Evolutionary conservation across 2,888 invertebrate species (phyloP).

Genomic region (Copidosoma aretas): DNA sequence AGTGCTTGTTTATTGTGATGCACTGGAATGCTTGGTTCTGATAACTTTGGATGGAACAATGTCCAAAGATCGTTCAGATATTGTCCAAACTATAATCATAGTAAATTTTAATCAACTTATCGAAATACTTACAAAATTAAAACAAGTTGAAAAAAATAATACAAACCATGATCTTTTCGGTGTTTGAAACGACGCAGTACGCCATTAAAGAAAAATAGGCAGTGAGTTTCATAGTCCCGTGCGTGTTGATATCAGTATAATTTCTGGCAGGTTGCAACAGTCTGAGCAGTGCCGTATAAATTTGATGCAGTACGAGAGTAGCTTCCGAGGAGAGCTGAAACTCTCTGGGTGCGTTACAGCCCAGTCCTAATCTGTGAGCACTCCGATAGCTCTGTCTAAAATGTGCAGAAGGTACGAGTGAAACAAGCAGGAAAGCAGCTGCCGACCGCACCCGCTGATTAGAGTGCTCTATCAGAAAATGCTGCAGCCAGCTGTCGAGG

Average conservation of each 20-base stretch:
- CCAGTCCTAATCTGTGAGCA: slow-evolving; percentile 67
- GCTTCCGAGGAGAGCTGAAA: slow-evolving; percentile 65
- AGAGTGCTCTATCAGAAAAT: slow-evolving; percentile 82
- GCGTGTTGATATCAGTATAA: slow-evolving; percentile 84
- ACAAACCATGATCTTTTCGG: slow-evolving; percentile 90
- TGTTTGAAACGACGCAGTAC: slow-evolving; percentile 88
- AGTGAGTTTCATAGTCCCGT: slow-evolving; percentile 90
- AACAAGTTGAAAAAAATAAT: not conserved
- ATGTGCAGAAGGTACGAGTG: slow-evolving; percentile 87
- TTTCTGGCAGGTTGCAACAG: slow-evolving; percentile 83
- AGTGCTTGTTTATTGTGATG: slow-evolving; percentile 95
- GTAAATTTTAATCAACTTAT: not conserved
- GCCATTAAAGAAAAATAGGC: slow-evolving; percentile 92
- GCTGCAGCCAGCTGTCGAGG: slow-evolving; percentile 91
- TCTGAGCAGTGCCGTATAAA: slow-evolving; percentile 77
- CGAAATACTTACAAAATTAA: slow-evolving; percentile 1
- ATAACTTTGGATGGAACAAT: slow-evolving; percentile 90
- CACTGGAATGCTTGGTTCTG: slow-evolving; percentile 92
- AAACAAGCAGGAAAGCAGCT: slow-evolving; percentile 87
- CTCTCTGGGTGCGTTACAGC: slow-evolving; percentile 64
- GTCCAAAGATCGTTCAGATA: slow-evolving; percentile 93
- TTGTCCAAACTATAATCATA: slow-evolving; percentile 79
- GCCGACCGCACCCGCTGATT: slow-evolving; percentile 89
- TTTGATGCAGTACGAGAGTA: slow-evolving; percentile 69
- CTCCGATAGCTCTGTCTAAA: slow-evolving; percentile 86